These are phyloP conservation scores for Aurelia aurita DNA, from an alignment of 30 jellyfish, hydroid and myxozoan genomes.

Conservation along the genomic window DNA sequence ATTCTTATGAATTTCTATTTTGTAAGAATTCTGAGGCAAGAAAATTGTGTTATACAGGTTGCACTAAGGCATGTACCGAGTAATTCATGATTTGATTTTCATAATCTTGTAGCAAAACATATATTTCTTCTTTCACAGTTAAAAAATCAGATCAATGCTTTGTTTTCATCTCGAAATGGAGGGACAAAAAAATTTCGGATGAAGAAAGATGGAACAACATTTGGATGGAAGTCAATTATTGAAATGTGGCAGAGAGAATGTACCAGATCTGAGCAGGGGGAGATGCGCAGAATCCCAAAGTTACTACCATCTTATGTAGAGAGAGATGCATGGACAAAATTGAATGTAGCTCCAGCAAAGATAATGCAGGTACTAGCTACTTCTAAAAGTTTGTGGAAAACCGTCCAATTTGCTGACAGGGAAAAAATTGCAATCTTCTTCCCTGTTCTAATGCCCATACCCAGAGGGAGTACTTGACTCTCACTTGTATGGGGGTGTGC, in stretches of 20 bases:
- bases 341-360: constrained; percentile 38
- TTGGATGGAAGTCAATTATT: constrained; percentile 30
- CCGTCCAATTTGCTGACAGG: too few relatives aligned
- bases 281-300: constrained; percentile 35
- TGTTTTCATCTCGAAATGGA: constrained; percentile 35
- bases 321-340: constrained; percentile 27
- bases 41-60: too few relatives aligned
- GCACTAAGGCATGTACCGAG: too few relatives aligned
- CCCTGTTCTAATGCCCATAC: too few relatives aligned
- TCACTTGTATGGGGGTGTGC: too few relatives aligned
- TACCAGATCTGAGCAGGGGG: constrained; percentile 31
- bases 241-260: constrained; percentile 48
- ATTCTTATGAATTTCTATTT: too few relatives aligned
- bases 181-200: constrained; percentile 31
- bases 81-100: too few relatives aligned
- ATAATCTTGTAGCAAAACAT: too few relatives aligned
- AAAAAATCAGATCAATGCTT: constrained; percentile 45
- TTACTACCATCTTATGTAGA: constrained; percentile 33
- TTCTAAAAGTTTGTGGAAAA: too few relatives aligned
- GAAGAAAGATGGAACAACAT: constrained; percentile 17
- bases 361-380: constrained; percentile 50
- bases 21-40: too few relatives aligned
- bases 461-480: too few relatives aligned
- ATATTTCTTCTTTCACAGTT: constrained; percentile 10
- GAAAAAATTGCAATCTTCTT: too few relatives aligned